These are phyloP conservation scores for Engraulis encrasicolus DNA, from an alignment of 2,113 vertebrate species.

Conservation along the genomic window DNA sequence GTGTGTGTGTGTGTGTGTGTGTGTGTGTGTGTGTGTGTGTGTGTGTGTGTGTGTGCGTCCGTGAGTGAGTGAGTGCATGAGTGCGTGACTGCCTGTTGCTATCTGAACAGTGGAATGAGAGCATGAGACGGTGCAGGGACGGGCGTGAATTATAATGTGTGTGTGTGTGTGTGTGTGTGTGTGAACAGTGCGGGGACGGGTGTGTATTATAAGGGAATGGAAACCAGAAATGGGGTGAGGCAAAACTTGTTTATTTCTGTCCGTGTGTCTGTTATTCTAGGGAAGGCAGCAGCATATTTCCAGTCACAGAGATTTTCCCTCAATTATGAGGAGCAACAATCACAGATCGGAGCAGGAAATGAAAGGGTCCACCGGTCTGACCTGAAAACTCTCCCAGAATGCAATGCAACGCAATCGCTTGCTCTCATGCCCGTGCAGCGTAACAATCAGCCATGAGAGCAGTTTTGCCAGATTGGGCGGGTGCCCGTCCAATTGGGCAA, in stretches of 20 bases:
- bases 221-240: slow-evolving; percentile 51
- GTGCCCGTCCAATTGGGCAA: too few relatives aligned
- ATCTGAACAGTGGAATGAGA: too few relatives aligned
- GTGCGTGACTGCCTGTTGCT: too few relatives aligned
- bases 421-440: slow-evolving; percentile 8
- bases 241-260: slow-evolving; percentile 63
- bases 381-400: slow-evolving; percentile 41
- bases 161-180: background rate
- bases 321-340: slow-evolving; percentile 66
- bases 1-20: background rate
- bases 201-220: slow-evolving; percentile 39
- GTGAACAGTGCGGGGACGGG: background rate
- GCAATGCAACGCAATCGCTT: background rate
- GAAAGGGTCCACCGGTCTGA: slow-evolving; percentile 64
- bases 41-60: background rate
- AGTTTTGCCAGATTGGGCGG: too few relatives aligned
- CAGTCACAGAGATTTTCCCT: slow-evolving; percentile 61
- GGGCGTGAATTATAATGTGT: too few relatives aligned
- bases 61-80: background rate
- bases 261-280: slow-evolving; percentile 18
- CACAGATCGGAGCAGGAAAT: slow-evolving; percentile 70
- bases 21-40: background rate
- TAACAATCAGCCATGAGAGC: slow-evolving; percentile 35
- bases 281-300: slow-evolving; percentile 51
- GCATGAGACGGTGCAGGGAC: too few relatives aligned